phyloP scores from a whole-genome alignment of 1,140 invertebrate genomes.

The Periplaneta americana region DNA sequence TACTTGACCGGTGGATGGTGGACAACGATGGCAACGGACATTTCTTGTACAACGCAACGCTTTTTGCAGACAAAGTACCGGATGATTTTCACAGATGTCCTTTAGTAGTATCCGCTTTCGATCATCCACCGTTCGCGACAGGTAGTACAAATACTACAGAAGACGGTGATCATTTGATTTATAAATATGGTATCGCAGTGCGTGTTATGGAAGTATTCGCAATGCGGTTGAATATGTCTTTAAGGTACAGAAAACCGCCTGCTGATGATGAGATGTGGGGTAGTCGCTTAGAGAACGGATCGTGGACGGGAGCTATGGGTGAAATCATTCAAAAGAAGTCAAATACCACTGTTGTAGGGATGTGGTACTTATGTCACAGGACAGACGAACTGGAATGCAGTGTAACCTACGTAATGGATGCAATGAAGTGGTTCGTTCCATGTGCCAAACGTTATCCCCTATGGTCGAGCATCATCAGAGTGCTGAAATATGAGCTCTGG shows the following conservation, averaged over 20 bases:
- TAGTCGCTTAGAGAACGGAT: not conserved
- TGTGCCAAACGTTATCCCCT: not conserved
- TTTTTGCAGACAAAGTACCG: not conserved
- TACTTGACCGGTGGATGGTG: not conserved
- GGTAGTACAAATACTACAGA: not conserved
- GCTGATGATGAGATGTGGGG: not conserved
- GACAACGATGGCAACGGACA: not conserved
- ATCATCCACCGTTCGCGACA: not conserved
- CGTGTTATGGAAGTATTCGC: not conserved
- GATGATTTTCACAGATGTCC: not conserved
- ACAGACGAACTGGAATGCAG: not conserved
- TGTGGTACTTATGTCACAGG: not conserved
- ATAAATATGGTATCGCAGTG: not conserved
- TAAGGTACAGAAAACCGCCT: not conserved
- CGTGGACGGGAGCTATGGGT: not conserved
- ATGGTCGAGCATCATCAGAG: not conserved
- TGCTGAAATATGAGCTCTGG: not conserved
- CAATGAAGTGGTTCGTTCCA: not conserved
- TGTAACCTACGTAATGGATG: not conserved
- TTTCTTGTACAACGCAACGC: not conserved
- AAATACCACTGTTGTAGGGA: not conserved
- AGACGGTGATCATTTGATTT: not conserved
- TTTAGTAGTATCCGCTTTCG: not conserved
- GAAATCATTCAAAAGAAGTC: not conserved
- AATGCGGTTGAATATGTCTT: not conserved